Evolutionary conservation across 2,113 vertebrate genomes (phyloP), one percentile per base, ranked within the genome.

Genomic region (Chascanopsetta lugubris): DNA sequence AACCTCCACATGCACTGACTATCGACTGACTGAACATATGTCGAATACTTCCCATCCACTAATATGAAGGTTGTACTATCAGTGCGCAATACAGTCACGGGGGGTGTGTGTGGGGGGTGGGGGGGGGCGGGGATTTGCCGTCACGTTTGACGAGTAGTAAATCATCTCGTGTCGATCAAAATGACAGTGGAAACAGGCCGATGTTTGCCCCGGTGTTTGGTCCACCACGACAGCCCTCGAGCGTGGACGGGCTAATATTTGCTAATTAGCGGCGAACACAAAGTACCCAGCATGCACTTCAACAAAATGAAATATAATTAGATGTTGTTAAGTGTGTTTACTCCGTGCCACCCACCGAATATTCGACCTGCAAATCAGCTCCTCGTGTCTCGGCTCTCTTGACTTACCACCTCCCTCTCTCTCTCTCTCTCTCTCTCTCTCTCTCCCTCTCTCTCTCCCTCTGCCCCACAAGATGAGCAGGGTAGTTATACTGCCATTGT

Each of bases 401-500:
- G 48, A 72, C 43, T 50, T 36, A 36, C 6, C 22, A 25, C 17
- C 29, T 48, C 25, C 6, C 24, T 17, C 21, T 25, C 9, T 40
- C 53, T 53, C 57, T 38, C 3, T 48, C 25, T 6, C 24, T 17
- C 21, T 25, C 9, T 40, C 53, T 53, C 57, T 38, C 29, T 48
- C 25, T 6, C 24, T 17, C 21, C 27, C 9, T 40, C 53, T 53
- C 57, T 38, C 3, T n/a, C 34, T n/a, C 21, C 34, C 49, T 51
- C 65, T 15, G n/a, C n/a, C n/a, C n/a, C n/a, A n/a, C n/a, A n/a
- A 74, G 21, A 29, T 29, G 50, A 69, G 26, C 24, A n/a, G 15
- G 53, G 30, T 54, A 59, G 62, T 67, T 46, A 32, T 43, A 68
- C 29, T 40, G 38, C 58, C 45, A 6, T 20, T 59, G 69, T 63